phyloP scores from a whole-genome alignment of 2,888 invertebrate species.

The Galerucella nymphaeae region DNA sequence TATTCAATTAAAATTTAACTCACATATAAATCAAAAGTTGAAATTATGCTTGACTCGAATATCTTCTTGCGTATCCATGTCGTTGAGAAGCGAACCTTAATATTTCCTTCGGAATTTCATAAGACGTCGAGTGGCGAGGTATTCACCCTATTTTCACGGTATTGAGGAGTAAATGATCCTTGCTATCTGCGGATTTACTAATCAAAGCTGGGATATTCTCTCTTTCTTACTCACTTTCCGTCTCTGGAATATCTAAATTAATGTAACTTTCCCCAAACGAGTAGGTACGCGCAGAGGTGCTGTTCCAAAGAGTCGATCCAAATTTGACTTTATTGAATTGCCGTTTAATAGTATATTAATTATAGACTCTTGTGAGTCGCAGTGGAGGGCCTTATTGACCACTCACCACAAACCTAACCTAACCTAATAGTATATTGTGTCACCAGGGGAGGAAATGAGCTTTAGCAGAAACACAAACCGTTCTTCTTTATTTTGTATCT shows the following conservation, averaged over 20 bases:
- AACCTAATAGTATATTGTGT: too few relatives aligned
- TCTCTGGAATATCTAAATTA: conserved; percentile 16
- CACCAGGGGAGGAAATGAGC: too few relatives aligned
- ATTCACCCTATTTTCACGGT: conserved; percentile 20
- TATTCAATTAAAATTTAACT: conserved; percentile 10
- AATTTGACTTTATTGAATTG: too few relatives aligned
- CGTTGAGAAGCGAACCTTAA: conserved; percentile 3
- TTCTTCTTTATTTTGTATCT: too few relatives aligned
- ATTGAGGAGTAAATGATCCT: conserved; percentile 19
- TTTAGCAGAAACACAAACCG: too few relatives aligned
- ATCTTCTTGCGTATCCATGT: not conserved
- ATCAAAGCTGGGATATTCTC: conserved; percentile 15
- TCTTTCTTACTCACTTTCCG: not conserved
- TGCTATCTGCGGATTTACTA: conserved; percentile 22
- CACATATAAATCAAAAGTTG: conserved; percentile 7
- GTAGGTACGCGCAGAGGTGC: too few relatives aligned
- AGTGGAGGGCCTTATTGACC: too few relatives aligned
- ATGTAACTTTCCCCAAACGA: conserved; percentile 13
- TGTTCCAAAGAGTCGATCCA: too few relatives aligned
- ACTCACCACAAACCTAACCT: too few relatives aligned
- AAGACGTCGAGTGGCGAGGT: conserved; percentile 14
- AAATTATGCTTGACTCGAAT: not conserved
- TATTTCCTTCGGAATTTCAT: conserved; percentile 23
- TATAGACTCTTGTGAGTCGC: too few relatives aligned
- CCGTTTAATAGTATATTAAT: too few relatives aligned